Evolutionary conservation across 2,113 vertebrate species (phyloP), one percentile per base, ranked within the genome.

Genomic region (Panthera uncia): DNA sequence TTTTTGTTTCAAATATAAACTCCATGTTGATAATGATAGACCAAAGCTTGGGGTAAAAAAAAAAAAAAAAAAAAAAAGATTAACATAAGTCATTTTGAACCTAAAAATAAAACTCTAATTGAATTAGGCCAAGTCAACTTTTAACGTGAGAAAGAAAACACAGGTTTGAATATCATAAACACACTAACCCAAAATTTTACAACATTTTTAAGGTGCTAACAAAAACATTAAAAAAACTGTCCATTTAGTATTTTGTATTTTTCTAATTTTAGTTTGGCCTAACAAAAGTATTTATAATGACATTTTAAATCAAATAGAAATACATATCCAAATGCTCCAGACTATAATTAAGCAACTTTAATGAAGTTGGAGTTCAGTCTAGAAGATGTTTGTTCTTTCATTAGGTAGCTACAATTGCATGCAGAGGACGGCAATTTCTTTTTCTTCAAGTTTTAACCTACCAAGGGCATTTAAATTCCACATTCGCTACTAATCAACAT

Each of bases 241-340:
- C 73, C 66, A 50, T 48, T 12, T 45, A 45, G 21, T 50, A 14
- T 16, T 94, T 87, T 78, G 25, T 50, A 12, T 76, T 91, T 93
- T 79, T 78, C 69, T 78, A 48, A 48, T 69, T 94, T 89, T 55
- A 94, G 29, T 76, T 73, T 87, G 63, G 63, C 50, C 57, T 89
- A 76, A 45, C 38, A 68, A n/a, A 89, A 78, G 57, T 63, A 91
- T 89, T 94, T 79, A n/a, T 61, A 48, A 68, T 92, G n/a, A n/a
- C 29, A 91, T 55, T 95, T 95, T 31, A 95, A 92, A 48, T 89
- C n/a, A 93, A 90, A 94, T 21, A 41, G 27, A 71, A 91, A 80
- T 12, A 63, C 11, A 71, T 23, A 73, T 31, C 18, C 45, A 81
- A 52, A 55, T 41, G 55, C 7, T 45, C 48, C 16, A 55, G n/a